Evolutionary conservation across 2,113 vertebrate genomes (phyloP), one percentile per base, ranked within the genome.

Genomic region (Podilymbus podiceps): DNA sequence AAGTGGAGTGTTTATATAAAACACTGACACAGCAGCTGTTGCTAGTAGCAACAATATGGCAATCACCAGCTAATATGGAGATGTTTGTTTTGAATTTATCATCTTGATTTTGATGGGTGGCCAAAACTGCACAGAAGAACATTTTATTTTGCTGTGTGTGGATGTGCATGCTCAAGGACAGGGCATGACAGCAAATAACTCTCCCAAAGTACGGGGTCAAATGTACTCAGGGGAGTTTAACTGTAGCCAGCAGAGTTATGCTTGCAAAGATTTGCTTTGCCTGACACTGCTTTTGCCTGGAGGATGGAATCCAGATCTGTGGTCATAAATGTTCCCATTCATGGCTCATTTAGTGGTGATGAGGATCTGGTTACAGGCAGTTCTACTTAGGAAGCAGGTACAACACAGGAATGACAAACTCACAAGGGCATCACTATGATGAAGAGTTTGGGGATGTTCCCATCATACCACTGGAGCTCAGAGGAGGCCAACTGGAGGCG

Each of bases 11-110:
- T 97, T 97, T 94, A 82, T 67, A 62, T 76, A 73, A 97, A 95
- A 89, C 93, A 94, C 33, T 86, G 87, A 85, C 78, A 80, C 6
- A 4, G 56, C 89, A 75, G 94, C 79, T 73, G 97, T 97, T 96
- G 91, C 96, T 94, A 90, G 75, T 63, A 89, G 95, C 90, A 96
- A 96, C 95, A 96, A 93, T 74, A 93, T 82, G 78, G 63, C 88
- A 88, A 90, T 85, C 77, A 94, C 94, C 63, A 69, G 85, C 95
- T 97, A 93, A 96, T 95, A 95, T 85, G 76, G 90, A 88, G 91
- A 95, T 97, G 92, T 95, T 97, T 93, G 80, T 92, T 97, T 96
- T 21, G 0, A 88, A 91, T 94, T 95, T 95, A 74, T 92, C 90
- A 81, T 94, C 91, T 88, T 89, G 74, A 95, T 88, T 96, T 91